phyloP scores from a whole-genome alignment of 2,797 vertebrate genomes.

The Malacoctenus gilli region DNA sequence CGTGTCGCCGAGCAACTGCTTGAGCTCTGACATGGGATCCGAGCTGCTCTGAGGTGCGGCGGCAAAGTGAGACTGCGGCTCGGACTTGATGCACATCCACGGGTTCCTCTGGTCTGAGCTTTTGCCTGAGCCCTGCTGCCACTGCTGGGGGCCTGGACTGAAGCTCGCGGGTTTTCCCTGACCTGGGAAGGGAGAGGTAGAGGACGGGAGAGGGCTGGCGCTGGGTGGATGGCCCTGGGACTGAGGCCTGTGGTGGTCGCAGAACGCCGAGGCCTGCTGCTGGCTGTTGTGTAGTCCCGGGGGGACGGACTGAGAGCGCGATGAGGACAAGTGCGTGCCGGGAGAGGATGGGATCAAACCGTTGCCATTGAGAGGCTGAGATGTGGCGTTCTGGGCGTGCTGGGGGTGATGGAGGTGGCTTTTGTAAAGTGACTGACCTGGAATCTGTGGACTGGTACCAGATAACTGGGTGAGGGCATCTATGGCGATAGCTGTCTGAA shows the following conservation, averaged over 20 bases:
- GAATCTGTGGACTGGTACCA: slow-evolving; percentile 82
- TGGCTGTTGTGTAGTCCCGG: slow-evolving; percentile 77
- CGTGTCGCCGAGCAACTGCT: slow-evolving; percentile 89
- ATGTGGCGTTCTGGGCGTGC: slow-evolving; percentile 52
- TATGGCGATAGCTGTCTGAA: slow-evolving; percentile 97
- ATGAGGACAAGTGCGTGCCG: slow-evolving; percentile 60
- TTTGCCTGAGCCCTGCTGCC: slow-evolving; percentile 63
- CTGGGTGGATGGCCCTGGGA: slow-evolving; percentile 77
- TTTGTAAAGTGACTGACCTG: slow-evolving; percentile 62
- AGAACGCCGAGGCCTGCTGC: slow-evolving; percentile 68
- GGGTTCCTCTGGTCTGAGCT: slow-evolving; percentile 73
- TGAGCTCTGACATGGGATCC: slow-evolving; percentile 95
- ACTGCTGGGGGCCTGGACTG: slow-evolving; percentile 73
- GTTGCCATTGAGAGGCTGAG: slow-evolving; percentile 67
- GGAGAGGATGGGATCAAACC: slow-evolving; percentile 61
- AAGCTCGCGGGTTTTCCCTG: slow-evolving; percentile 69
- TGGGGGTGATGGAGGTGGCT: slow-evolving; percentile 73
- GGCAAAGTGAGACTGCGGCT: slow-evolving; percentile 69
- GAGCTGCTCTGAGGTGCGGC: slow-evolving; percentile 68
- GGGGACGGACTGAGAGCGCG: slow-evolving; percentile 79
- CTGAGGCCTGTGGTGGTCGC: slow-evolving; percentile 80
- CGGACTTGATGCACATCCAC: slow-evolving; percentile 78
- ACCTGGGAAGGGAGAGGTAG: slow-evolving; percentile 79
- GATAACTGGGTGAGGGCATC: slow-evolving; percentile 96
- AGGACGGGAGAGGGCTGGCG: slow-evolving; percentile 76